These are phyloP conservation scores for Puma concolor DNA, from an alignment of 2,113 vertebrate genomes.

Conservation along the genomic window DNA sequence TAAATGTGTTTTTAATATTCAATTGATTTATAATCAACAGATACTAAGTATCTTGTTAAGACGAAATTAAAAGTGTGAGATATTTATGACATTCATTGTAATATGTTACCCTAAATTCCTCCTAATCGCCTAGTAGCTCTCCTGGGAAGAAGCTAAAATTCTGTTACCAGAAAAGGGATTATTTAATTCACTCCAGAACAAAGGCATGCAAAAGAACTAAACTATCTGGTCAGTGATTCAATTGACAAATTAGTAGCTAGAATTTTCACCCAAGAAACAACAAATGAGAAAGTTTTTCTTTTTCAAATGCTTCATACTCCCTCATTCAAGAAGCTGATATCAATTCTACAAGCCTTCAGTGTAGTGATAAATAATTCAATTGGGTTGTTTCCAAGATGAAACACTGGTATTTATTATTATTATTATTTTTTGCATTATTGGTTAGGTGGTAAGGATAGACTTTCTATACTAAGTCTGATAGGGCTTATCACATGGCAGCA, in stretches of 20 bases:
- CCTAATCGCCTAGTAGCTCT: conserved; percentile 62
- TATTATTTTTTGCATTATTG: conserved; percentile 61
- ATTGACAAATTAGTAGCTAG: conserved; percentile 34
- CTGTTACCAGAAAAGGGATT: conserved; percentile 28
- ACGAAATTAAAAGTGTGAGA: conserved; percentile 77
- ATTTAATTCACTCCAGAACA: conserved; percentile 68
- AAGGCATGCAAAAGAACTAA: not conserved
- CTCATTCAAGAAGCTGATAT: conserved; percentile 47
- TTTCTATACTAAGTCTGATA: not conserved
- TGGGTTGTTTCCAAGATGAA: conserved; percentile 24
- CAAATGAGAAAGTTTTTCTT: not conserved
- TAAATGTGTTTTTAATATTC: conserved; percentile 73
- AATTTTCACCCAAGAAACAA: not conserved
- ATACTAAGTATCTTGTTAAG: conserved; percentile 80
- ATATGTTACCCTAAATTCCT: conserved; percentile 63
- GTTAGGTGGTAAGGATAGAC: conserved; percentile 61
- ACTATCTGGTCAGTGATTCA: conserved; percentile 54
- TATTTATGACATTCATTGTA: conserved; percentile 78
- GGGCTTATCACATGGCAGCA: conserved; percentile 26
- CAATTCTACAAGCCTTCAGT: not conserved
- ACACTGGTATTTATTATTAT: conserved; percentile 46
- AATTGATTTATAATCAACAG: conserved; percentile 68
- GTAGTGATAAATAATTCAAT: conserved; percentile 10
- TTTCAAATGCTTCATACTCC: not conserved
- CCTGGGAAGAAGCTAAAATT: conserved; percentile 61